phyloP scores from a whole-genome alignment of 1,140 invertebrate species.

The Sarcophaga peregrina region DNA sequence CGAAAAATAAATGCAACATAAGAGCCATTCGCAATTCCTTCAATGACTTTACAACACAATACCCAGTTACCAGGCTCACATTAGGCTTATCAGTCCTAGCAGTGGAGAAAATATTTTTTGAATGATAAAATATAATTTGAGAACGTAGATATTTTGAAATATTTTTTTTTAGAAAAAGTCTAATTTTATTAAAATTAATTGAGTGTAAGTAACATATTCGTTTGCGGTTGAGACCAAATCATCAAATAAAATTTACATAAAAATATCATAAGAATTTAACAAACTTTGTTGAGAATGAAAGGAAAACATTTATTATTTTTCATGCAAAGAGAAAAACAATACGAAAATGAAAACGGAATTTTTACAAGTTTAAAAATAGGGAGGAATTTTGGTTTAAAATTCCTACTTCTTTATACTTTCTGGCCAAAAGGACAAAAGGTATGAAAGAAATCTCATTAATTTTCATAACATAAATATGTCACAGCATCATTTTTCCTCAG shows the following conservation, averaged over 20 bases:
- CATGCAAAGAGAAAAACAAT: not conserved
- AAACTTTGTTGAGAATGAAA: not conserved
- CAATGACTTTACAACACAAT: too few species aligned
- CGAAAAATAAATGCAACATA: too few species aligned
- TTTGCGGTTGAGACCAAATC: not conserved
- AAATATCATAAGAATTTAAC: not conserved
- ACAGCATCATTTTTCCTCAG: constrained; percentile 35
- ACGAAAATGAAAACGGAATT: not conserved
- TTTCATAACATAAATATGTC: constrained; percentile 37
- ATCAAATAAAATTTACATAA: constrained; percentile 1
- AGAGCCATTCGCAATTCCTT: too few species aligned
- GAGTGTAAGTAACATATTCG: not conserved
- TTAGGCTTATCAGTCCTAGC: too few species aligned
- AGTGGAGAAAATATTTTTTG: too few species aligned
- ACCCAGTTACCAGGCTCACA: too few species aligned
- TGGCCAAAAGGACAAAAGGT: not conserved
- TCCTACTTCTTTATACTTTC: not conserved
- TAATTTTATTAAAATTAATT: constrained; percentile 7
- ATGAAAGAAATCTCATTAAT: constrained; percentile 13
- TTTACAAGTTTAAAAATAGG: not conserved
- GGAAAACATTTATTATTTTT: constrained; percentile 11
- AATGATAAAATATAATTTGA: too few species aligned
- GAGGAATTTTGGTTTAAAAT: not conserved
- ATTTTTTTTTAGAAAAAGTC: not conserved
- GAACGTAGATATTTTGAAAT: too few species aligned